Conservation (phyloP, 2,888 invertebrate genomes). For the Torymus aiolomorphi region DNA sequence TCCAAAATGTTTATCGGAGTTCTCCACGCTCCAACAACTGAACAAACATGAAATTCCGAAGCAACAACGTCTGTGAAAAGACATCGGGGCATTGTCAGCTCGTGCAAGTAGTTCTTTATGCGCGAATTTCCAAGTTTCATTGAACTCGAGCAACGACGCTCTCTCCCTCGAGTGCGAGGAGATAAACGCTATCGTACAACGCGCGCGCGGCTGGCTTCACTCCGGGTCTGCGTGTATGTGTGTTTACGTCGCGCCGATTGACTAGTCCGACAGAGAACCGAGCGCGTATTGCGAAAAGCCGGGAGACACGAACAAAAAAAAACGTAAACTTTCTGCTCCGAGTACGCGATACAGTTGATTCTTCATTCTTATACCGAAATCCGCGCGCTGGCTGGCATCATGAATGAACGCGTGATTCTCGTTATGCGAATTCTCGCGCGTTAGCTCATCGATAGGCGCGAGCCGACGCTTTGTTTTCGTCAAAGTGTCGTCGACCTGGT, state of each 20-base stretch:
- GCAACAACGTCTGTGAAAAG: too few species aligned
- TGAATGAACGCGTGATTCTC: too few species aligned
- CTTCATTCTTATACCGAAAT: not conserved
- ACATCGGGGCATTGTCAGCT: not conserved
- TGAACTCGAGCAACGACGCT: conserved; percentile 38
- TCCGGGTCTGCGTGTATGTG: conserved; percentile 6
- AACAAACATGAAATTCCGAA: too few species aligned
- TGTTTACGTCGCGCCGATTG: conserved; percentile 39
- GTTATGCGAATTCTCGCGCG: too few species aligned
- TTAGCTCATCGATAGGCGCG: too few species aligned
- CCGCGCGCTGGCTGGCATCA: too few species aligned
- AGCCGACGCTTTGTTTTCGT: not conserved
- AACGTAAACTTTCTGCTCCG: conserved; percentile 1
- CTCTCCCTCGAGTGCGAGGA: conserved; percentile 44
- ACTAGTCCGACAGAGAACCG: conserved; percentile 12
- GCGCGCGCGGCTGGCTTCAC: conserved; percentile 21
- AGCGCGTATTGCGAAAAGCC: too few species aligned
- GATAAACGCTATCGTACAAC: conserved; percentile 52
- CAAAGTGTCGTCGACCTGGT: conserved; percentile 30
- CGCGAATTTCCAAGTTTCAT: conserved; percentile 41
- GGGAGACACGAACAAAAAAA: not conserved
- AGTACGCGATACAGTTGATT: not conserved
- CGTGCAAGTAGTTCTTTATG: conserved; percentile 5
- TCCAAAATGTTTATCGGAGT: too few species aligned
- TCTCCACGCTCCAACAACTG: too few species aligned